Evolutionary conservation across 2,888 invertebrate species (phyloP).

Genomic region (Habrosyne pyritoides): DNA sequence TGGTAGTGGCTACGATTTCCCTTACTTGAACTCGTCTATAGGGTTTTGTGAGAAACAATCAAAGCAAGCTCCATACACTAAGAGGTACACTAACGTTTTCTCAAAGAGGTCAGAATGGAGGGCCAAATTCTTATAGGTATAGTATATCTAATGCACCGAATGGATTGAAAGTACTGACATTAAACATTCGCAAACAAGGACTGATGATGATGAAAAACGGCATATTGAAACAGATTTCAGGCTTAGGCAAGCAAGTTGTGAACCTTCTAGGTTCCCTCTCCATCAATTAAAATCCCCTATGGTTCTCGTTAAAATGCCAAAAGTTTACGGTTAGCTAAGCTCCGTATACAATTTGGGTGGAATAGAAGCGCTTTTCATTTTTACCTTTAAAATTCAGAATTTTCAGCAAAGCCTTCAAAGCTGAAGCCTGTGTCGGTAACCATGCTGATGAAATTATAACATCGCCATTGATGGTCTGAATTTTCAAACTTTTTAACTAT

Average conservation of each 20-base stretch:
- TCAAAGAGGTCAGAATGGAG: too few relatives aligned
- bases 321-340: constrained; percentile 59
- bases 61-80: too few relatives aligned
- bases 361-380: constrained; percentile 54
- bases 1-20: too few relatives aligned
- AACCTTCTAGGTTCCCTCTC: constrained; percentile 27
- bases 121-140: too few relatives aligned
- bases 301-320: constrained; percentile 54
- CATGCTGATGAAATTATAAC: constrained; percentile 51
- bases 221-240: background rate
- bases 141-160: too few relatives aligned
- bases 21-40: too few relatives aligned
- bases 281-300: constrained; percentile 41
- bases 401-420: constrained; percentile 49
- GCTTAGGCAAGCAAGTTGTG: background rate
- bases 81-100: too few relatives aligned
- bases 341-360: constrained; percentile 54
- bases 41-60: too few relatives aligned
- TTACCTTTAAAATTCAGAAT: constrained; percentile 55
- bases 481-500: constrained; percentile 42
- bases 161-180: too few relatives aligned
- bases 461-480: constrained; percentile 29
- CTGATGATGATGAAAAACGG: too few relatives aligned
- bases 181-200: too few relatives aligned
- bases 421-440: constrained; percentile 35